Percentiles rank a stretch among this genome's conserved stretches.
These are phyloP conservation scores for Numenius arquata DNA, from an alignment of 2,113 vertebrate species.

Conservation along the genomic window DNA sequence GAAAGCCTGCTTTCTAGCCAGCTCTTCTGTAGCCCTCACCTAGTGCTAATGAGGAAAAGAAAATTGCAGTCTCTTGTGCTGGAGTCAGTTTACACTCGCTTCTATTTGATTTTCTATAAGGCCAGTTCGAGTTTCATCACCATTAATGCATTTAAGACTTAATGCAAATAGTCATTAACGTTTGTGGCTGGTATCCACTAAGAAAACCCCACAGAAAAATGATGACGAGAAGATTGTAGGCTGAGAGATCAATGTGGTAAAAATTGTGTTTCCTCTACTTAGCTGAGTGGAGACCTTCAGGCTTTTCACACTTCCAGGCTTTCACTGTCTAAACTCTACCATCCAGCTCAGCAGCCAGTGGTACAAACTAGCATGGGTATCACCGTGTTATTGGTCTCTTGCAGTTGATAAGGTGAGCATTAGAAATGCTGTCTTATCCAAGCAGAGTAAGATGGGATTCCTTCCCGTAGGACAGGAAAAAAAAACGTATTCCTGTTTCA, in stretches of 20 bases:
- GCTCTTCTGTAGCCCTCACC: not conserved
- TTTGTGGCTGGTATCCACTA: not conserved
- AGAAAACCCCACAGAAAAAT: not conserved
- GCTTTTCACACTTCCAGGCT: not conserved
- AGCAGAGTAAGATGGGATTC: not conserved
- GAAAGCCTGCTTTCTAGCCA: not conserved
- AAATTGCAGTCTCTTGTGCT: not conserved
- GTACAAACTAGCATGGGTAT: not conserved
- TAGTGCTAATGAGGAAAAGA: not conserved
- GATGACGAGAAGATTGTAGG: not conserved
- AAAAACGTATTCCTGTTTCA: not conserved
- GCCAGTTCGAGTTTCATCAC: not conserved
- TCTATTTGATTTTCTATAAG: not conserved
- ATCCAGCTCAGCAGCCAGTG: fast-evolving
- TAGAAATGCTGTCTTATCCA: not conserved
- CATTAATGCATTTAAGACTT: not conserved
- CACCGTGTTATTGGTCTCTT: not conserved
- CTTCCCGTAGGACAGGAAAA: not conserved
- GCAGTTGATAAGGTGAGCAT: fast-evolving
- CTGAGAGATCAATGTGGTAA: not conserved
- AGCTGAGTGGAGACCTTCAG: not conserved
- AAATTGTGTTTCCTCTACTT: not conserved
- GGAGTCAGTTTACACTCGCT: not conserved
- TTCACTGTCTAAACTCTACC: not conserved
- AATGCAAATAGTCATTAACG: not conserved